A percentile compares a stretch with the other conserved stretches of the same genome.
Conservation (phyloP, 2,797 vertebrate genomes). For the Lithobates pipiens region DNA sequence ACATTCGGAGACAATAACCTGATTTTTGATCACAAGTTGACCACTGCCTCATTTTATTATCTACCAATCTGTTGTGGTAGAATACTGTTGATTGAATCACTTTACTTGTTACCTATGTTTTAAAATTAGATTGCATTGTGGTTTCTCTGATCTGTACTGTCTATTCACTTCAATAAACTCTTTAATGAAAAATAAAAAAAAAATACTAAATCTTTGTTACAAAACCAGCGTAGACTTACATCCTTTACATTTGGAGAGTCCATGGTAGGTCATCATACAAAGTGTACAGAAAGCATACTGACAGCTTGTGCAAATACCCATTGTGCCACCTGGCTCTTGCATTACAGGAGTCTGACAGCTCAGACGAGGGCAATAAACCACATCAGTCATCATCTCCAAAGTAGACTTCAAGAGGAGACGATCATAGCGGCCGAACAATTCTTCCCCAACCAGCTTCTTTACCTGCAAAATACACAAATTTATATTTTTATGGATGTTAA, state of each 20-base stretch:
- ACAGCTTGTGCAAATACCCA: slow-evolving; percentile 92
- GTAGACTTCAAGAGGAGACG: slow-evolving; percentile 93
- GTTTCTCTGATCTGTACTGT: too few species aligned
- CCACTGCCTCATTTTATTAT: too few species aligned
- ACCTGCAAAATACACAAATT: slow-evolving; percentile 76
- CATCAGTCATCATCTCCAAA: slow-evolving; percentile 94
- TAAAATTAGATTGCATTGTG: too few species aligned
- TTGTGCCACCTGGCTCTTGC: slow-evolving; percentile 91
- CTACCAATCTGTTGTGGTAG: too few species aligned
- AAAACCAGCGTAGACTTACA: slow-evolving; percentile 73
- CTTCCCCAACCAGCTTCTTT: slow-evolving; percentile 90
- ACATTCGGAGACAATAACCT: too few species aligned
- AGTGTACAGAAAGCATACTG: slow-evolving; percentile 94
- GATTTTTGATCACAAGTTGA: too few species aligned
- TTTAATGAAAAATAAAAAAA: too few species aligned
- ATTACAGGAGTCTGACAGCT: slow-evolving; percentile 89
- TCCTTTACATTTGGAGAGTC: slow-evolving; percentile 88
- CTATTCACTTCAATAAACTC: too few species aligned
- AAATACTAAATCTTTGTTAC: too few species aligned
- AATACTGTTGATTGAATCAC: too few species aligned
- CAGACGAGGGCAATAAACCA: slow-evolving; percentile 92
- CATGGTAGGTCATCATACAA: slow-evolving; percentile 92
- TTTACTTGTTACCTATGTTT: too few species aligned
- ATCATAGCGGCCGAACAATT: slow-evolving; percentile 93
- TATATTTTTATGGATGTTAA: background rate